Percentiles rank a stretch among this genome's conserved stretches.
phyloP scores from a whole-genome alignment of 2,888 invertebrate species.

The Drosophila ustulata region DNA sequence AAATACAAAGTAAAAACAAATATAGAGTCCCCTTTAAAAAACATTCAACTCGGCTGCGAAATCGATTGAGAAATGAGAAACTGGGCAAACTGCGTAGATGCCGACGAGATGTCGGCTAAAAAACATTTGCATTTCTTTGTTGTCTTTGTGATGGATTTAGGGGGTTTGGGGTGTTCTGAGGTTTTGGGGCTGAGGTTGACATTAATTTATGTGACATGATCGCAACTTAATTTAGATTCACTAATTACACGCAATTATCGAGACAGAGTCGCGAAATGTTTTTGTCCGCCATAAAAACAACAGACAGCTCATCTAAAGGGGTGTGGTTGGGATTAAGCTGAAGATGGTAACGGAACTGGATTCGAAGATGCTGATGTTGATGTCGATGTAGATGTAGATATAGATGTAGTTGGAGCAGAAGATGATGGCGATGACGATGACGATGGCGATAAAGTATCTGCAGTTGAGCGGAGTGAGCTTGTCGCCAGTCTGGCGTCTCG shows the following conservation, averaged over 20 bases:
- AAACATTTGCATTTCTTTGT: conserved; percentile 8
- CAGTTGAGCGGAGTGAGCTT: conserved; percentile 4
- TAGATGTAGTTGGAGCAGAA: conserved; percentile 10
- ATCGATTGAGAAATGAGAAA: not conserved
- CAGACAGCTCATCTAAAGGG: conserved; percentile 15
- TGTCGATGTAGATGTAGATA: not conserved
- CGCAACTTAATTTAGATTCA: conserved; percentile 28
- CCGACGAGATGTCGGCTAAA: not conserved
- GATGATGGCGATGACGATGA: conserved; percentile 12
- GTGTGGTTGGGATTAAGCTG: conserved; percentile 1
- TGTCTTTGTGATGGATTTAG: conserved; percentile 7
- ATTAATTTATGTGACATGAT: conserved; percentile 38
- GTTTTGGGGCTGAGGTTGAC: conserved; percentile 8
- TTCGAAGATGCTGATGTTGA: not conserved
- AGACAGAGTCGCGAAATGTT: conserved; percentile 9
- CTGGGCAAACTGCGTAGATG: conserved; percentile 8
- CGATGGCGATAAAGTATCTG: not conserved
- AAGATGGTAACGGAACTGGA: not conserved
- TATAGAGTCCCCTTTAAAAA: not conserved
- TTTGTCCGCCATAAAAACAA: conserved; percentile 30
- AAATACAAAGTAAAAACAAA: not conserved
- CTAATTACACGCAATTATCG: conserved; percentile 40
- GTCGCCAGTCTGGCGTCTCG: conserved; percentile 54
- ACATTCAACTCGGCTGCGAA: conserved; percentile 3
- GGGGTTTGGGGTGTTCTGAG: not conserved